Evolutionary conservation across 2,888 invertebrate species (phyloP).

Genomic region (Exocentrus adspersus): DNA sequence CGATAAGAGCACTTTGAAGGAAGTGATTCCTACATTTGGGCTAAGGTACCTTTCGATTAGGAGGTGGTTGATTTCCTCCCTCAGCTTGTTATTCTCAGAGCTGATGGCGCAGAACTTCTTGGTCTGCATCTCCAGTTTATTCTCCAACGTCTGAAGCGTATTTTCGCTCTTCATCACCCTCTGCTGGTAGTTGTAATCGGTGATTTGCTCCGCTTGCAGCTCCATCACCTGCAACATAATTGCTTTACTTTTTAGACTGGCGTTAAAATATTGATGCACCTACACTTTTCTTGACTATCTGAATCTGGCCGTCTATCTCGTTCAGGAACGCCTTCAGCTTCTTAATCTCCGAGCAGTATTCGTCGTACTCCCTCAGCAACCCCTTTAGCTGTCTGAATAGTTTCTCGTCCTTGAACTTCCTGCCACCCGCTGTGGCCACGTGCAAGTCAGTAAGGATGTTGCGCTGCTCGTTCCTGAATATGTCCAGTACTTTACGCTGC

Average conservation of each 20-base stretch:
- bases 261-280: too few relatives aligned
- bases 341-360: slow-evolving; percentile 60
- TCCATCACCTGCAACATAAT: slow-evolving; percentile 39
- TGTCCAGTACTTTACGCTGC: slow-evolving; percentile 71
- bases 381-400: slow-evolving; percentile 66
- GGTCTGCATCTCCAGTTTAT: slow-evolving; percentile 77
- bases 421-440: slow-evolving; percentile 69
- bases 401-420: slow-evolving; percentile 67
- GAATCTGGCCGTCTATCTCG: slow-evolving; percentile 67
- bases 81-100: slow-evolving; percentile 75
- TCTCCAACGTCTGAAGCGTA: slow-evolving; percentile 75
- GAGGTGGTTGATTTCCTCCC: slow-evolving; percentile 82
- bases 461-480: slow-evolving; percentile 71
- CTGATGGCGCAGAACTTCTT: slow-evolving; percentile 81
- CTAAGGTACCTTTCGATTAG: slow-evolving; percentile 83
- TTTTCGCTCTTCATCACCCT: slow-evolving; percentile 65
- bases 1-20: too few relatives aligned
- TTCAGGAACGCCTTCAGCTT: slow-evolving; percentile 59
- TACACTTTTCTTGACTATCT: slow-evolving; percentile 48
- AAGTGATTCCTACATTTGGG: too few relatives aligned
- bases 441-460: slow-evolving; percentile 72
- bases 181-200: slow-evolving; percentile 65
- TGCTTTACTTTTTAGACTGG: too few relatives aligned
- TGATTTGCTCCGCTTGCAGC: slow-evolving; percentile 50
- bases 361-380: slow-evolving; percentile 68